A percentile compares a stretch with the other conserved stretches of the same genome.
Evolutionary conservation across 2,797 vertebrate genomes (phyloP).

Genomic region (Pangasius sanitwongsei): DNA sequence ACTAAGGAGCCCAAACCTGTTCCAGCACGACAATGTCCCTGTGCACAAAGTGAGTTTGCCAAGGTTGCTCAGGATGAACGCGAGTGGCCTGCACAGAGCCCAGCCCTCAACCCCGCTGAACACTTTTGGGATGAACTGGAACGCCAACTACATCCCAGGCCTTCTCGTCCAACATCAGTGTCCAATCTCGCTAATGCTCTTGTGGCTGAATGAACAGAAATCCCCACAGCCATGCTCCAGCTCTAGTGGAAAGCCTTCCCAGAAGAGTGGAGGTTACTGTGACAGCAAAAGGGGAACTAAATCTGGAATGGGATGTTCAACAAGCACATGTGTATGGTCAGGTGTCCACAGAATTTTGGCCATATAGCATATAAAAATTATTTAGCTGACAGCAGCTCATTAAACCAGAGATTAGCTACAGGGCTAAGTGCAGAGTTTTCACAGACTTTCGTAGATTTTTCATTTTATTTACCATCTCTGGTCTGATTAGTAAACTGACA

Average conservation of each 20-base stretch:
- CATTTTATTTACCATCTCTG: neutral
- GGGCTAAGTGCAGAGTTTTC: neutral
- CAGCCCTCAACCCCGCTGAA: too few species aligned
- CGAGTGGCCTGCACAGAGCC: too few species aligned
- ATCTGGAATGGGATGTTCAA: neutral
- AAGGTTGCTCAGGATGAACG: too few species aligned
- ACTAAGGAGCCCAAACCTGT: too few species aligned
- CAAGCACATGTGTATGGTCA: neutral
- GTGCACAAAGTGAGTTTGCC: too few species aligned
- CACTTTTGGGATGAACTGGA: neutral
- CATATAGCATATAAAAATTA: neutral
- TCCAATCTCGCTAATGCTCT: neutral
- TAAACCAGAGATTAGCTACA: neutral
- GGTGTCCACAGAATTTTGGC: too few species aligned
- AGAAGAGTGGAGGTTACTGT: neutral
- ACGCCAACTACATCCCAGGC: neutral
- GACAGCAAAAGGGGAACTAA: neutral
- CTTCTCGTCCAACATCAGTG: neutral
- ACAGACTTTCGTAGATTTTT: neutral
- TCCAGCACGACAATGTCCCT: too few species aligned
- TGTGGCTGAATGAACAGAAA: neutral
- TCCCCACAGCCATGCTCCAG: neutral
- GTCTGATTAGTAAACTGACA: neutral
- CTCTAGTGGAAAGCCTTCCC: neutral
- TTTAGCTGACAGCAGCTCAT: neutral